A percentile compares a stretch with the other conserved stretches of the same genome.
Evolutionary conservation across 2,113 vertebrate genomes (phyloP).

Genomic region (Notiomystis cincta): DNA sequence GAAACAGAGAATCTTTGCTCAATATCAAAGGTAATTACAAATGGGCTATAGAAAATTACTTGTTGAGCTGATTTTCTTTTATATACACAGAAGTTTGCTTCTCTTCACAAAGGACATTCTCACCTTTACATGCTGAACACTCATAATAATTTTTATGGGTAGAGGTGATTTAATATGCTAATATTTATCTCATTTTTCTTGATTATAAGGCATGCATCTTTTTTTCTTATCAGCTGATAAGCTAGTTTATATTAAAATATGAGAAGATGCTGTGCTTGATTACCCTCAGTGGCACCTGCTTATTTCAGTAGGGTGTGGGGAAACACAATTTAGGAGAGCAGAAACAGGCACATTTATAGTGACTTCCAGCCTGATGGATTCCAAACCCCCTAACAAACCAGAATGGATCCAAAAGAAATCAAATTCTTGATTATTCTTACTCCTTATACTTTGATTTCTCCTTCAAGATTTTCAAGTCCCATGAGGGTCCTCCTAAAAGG

Average conservation of each 20-base stretch:
- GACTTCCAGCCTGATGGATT: not conserved
- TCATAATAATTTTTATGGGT: not conserved
- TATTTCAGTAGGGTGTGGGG: constrained; percentile 3
- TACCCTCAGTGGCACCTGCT: constrained; percentile 51
- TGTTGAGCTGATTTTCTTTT: not conserved
- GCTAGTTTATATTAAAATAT: constrained; percentile 59
- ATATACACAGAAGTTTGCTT: not conserved
- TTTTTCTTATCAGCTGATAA: constrained; percentile 60
- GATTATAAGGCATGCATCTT: constrained; percentile 45
- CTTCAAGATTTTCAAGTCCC: not conserved
- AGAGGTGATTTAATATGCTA: constrained; percentile 50
- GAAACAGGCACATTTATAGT: not conserved
- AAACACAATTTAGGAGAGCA: not conserved
- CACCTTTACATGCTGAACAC: constrained; percentile 3
- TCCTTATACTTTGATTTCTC: not conserved
- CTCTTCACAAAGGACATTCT: constrained; percentile 15
- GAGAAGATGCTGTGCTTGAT: constrained; percentile 56
- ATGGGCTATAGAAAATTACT: not conserved
- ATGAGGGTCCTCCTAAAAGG: not conserved
- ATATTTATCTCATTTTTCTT: constrained; percentile 63
- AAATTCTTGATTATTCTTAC: not conserved
- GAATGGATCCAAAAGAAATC: not conserved
- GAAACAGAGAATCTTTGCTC: constrained; percentile 5
- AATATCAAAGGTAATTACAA: constrained; percentile 15
- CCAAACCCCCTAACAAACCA: not conserved